Base-by-base conservation (phyloP, 2,888 invertebrate species). In the Sympetrum striolatum region DNA sequence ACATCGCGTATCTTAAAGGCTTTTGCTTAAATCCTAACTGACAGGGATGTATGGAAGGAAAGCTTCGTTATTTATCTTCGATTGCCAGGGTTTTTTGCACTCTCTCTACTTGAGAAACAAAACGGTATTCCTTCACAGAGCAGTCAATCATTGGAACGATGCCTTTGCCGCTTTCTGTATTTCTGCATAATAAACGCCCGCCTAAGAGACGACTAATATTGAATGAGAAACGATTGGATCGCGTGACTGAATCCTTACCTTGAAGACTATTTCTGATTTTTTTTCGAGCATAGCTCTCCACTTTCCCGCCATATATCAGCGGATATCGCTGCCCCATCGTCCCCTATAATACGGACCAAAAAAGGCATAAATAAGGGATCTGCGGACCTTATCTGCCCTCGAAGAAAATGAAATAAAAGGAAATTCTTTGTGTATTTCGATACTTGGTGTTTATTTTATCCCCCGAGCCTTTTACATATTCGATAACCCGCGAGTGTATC, bases 341-440 rank as follows among this genome's bases (percentile, higher is more conserved):
- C 35, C 64, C n/a, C 35, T 12, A 64, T 37, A 86, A 86, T 86
- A 22, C 60, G 86, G 86, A n/a, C 22, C 60, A 60, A 58, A 53
- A n/a, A 25, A 37, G 60, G 86, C 60, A 86, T 86, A 86, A 86
- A 86, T 86, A 86, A 60, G 86, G 86, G 86, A 60, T 86, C 58
- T 86, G 58, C 37, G 22, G 60, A 35, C 39, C 86, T 86, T 86
- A 86, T 86, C 82, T 35, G 82, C 18, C 18, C 15, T 58, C 39
- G 10, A 37, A 22, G 48, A 60, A 86, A 86, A 37, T 25, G 5
- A 4, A 15, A 58, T 22, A 86, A 86, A 4, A 35, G 58, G 22
- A 12, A 81, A 48, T n/a, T 22, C n/a, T 14, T n/a, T 64, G 25
- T 64, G 22, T 64, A 64, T 64, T n/a, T 73, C 73, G 73, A 73